Conservation (phyloP, 1,140 invertebrate species). For the Drosophila pallidifrons region DNA sequence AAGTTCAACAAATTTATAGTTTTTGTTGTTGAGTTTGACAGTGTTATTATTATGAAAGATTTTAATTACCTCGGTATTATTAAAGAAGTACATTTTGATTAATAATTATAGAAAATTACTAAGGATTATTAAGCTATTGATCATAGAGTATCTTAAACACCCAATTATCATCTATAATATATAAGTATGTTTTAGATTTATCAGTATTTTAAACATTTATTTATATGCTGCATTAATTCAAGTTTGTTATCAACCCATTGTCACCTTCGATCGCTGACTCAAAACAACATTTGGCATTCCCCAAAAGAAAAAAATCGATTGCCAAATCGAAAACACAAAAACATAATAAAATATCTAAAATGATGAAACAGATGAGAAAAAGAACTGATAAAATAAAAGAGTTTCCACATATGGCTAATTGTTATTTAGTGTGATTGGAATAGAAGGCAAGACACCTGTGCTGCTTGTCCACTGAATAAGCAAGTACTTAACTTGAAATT, state of each 20-base stretch:
- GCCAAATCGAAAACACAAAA: slow-evolving; percentile 45
- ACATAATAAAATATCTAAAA: slow-evolving; percentile 16
- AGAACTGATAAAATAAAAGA: slow-evolving; percentile 6
- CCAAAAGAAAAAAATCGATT: slow-evolving; percentile 61
- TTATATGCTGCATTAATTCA: not conserved
- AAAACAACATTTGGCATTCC: slow-evolving; percentile 52
- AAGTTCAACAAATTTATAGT: not conserved
- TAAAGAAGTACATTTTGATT: too few relatives aligned
- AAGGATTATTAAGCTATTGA: too few relatives aligned
- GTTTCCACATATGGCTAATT: slow-evolving; percentile 68
- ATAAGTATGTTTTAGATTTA: too few relatives aligned
- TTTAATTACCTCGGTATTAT: too few relatives aligned
- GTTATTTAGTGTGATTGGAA: slow-evolving; percentile 70
- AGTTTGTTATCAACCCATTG: slow-evolving; percentile 27
- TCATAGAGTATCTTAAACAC: too few relatives aligned
- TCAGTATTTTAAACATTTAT: too few relatives aligned
- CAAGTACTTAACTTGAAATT: slow-evolving; percentile 30
- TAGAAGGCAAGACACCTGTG: slow-evolving; percentile 65
- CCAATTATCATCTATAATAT: too few relatives aligned
- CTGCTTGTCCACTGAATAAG: slow-evolving; percentile 56
- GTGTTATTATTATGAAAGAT: not conserved
- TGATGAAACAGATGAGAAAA: slow-evolving; percentile 4
- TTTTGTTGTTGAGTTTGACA: not conserved
- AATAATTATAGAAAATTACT: too few relatives aligned
- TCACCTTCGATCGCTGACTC: slow-evolving; percentile 38